Base-by-base conservation (phyloP, 2,113 vertebrate species). In the Tympanuchus pallidicinctus region DNA sequence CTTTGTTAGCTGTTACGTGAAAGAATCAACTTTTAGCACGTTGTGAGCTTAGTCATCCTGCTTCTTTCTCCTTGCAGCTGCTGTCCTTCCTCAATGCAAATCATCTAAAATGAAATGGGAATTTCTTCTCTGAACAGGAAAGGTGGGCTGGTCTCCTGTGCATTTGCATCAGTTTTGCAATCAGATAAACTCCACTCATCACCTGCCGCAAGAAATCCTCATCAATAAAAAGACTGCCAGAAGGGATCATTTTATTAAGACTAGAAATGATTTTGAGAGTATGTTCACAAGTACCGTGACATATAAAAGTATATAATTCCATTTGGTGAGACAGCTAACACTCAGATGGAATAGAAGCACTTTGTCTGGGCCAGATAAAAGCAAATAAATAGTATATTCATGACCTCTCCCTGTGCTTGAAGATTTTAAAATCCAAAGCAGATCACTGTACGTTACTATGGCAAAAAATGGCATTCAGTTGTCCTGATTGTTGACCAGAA, bases 151-250 rank as follows among this genome's bases (percentile, higher is more conserved):
- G 72, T 43, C 82, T 71, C 9, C 1, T 0, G 64, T 57, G 72
- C 82, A 45, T 21, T 65, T 87, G 56, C 75, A 94, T 94, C 88
- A 89, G 92, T 92, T 96, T 79, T 92, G 93, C 84, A 96, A 90
- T 89, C 71, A 95, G 64, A 93, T 77, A 82, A 97, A 85, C 75
- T 92, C 97, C 93, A 61, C 90, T 92, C 94, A 91, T 93, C 85
- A 93, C 75, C 88, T 92, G 93, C 82, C 88, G 88, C 61, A 93
- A 70, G 71, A 96, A 95, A 97, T 94, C 89, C 93, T 79, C 79
- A 57, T 93, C 86, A 88, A 69, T 80, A 84, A 82, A 56, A 48
- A 85, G 87, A 64, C 72, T 96, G 89, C 81, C 93, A 54, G 86
- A 94, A 81, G 90, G 81, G 89, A 92, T 75, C 48, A 25, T 90